phyloP scores from a whole-genome alignment of 2,113 vertebrate species.

The Apistogramma diplotaenia region DNA sequence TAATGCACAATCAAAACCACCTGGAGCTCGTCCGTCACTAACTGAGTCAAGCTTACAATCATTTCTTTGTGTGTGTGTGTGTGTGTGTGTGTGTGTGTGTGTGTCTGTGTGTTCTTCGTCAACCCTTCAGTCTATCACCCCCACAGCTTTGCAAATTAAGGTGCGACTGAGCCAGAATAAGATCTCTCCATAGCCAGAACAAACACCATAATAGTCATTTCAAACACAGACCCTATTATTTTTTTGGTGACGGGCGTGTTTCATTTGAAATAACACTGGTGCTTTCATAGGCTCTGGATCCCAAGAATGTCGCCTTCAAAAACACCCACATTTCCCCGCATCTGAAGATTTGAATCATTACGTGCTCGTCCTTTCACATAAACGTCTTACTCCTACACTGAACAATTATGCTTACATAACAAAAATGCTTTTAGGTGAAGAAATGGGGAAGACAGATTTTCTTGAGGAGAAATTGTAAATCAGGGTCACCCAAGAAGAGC shows the following conservation, averaged over 20 bases:
- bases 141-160: conserved; percentile 56
- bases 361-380: not conserved
- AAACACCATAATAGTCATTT: conserved; percentile 52
- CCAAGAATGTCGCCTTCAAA: not conserved
- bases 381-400: not conserved
- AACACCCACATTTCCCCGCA: not conserved
- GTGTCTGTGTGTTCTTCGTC: not conserved
- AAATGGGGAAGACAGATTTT: conserved; percentile 1
- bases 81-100: conserved; percentile 2
- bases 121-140: conserved; percentile 31
- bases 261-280: conserved; percentile 2
- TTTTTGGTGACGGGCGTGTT: not conserved
- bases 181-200: conserved; percentile 22
- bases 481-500: not conserved
- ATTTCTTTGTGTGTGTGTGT: not conserved
- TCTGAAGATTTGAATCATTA: conserved; percentile 7
- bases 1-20: conserved; percentile 59
- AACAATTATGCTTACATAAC: conserved; percentile 3
- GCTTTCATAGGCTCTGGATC: conserved; percentile 1
- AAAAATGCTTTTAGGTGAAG: not conserved
- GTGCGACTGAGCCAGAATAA: conserved; percentile 44
- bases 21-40: conserved; percentile 53
- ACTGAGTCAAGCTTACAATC: conserved; percentile 56
- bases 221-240: conserved; percentile 31
- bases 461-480: not conserved